Evolutionary conservation across 2,888 invertebrate species (phyloP).

Genomic region (Stictocephala bisonia): DNA sequence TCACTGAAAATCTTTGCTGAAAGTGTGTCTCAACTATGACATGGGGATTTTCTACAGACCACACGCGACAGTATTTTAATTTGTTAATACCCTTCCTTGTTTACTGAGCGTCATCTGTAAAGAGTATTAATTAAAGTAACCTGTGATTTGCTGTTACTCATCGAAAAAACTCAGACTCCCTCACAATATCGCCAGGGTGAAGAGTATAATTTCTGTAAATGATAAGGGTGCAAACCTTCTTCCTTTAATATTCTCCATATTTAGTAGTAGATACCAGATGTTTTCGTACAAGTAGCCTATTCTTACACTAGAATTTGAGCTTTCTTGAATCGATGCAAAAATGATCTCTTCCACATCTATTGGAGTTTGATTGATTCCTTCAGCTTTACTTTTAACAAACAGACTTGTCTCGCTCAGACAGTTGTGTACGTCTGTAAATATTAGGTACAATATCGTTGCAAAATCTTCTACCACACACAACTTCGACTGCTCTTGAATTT

Average conservation of each 20-base stretch:
- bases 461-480: neutral
- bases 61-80: neutral
- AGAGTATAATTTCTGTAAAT: constrained; percentile 1
- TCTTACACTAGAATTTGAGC: neutral
- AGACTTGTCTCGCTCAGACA: neutral
- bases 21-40: neutral
- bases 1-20: constrained; percentile 18
- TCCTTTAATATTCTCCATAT: neutral
- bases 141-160: neutral
- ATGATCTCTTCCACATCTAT: neutral
- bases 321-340: neutral
- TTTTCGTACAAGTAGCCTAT: no score
- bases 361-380: neutral
- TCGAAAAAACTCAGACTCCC: neutral
- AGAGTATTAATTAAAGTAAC: neutral
- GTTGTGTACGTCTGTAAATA: neutral
- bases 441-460: neutral
- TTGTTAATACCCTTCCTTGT: constrained; percentile 8
- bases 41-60: constrained; percentile 20
- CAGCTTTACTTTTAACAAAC: neutral
- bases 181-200: constrained; percentile 5
- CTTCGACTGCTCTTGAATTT: neutral
- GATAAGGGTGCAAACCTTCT: neutral
- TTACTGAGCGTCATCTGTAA: constrained; percentile 19
- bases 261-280: neutral